Conservation (phyloP, 2,797 vertebrate species). For the Petrocephalus schoutedeni region DNA sequence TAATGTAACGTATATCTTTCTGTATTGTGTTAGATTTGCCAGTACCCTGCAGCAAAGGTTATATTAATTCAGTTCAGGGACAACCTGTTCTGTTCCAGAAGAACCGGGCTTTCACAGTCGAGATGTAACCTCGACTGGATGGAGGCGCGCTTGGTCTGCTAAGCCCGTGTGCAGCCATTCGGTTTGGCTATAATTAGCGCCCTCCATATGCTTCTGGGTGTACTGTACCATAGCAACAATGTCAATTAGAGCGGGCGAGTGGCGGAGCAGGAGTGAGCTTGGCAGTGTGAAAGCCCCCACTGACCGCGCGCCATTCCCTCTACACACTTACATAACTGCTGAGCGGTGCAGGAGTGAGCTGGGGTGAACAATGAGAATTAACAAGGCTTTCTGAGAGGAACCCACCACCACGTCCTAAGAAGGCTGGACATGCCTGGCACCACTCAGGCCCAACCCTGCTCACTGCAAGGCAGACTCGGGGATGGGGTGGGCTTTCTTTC, state of each 20-base stretch:
- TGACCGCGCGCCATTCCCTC: constrained; percentile 26
- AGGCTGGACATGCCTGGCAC: constrained; percentile 12
- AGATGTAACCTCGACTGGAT: background rate
- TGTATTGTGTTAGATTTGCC: background rate
- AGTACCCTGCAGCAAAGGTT: constrained; percentile 1
- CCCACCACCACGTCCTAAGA: constrained; percentile 27
- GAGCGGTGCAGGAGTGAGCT: background rate
- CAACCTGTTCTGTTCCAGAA: background rate
- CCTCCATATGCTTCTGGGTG: constrained; percentile 35
- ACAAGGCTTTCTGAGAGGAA: constrained; percentile 6
- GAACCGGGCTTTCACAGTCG: background rate
- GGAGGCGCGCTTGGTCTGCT: background rate
- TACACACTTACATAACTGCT: constrained; percentile 21
- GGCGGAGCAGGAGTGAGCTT: constrained; percentile 30
- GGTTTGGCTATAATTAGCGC: constrained; percentile 49
- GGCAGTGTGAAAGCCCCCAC: constrained; percentile 30
- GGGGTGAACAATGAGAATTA: constrained; percentile 32
- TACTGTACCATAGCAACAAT: constrained; percentile 46
- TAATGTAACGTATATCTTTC: constrained; percentile 5
- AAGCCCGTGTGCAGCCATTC: constrained; percentile 30
- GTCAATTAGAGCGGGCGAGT: constrained; percentile 44
- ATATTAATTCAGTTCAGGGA: background rate
- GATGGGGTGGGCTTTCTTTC: background rate
- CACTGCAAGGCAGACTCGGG: background rate
- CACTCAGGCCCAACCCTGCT: background rate